These are phyloP conservation scores for Pogonocherus hispidulus DNA, from an alignment of 2,888 invertebrate genomes.

Conservation along the genomic window DNA sequence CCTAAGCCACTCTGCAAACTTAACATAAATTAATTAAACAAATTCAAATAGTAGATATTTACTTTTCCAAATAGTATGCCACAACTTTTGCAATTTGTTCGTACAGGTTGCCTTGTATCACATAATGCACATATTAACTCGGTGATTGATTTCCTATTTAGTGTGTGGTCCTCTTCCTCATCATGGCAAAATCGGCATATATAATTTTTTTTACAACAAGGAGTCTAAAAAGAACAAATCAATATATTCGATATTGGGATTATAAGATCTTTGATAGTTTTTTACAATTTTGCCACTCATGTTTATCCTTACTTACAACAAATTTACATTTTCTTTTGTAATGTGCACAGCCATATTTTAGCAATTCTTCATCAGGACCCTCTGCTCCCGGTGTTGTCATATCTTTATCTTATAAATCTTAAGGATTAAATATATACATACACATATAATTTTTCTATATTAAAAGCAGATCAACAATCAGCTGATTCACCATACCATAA, in stretches of 20 bases:
- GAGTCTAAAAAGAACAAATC: conserved; percentile 76
- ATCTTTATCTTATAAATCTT: conserved; percentile 47
- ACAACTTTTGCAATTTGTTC: conserved; percentile 83
- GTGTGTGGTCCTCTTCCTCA: conserved; percentile 86
- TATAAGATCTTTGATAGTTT: no score
- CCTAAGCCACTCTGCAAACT: no score
- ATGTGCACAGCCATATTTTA: conserved; percentile 81
- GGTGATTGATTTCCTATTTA: conserved; percentile 86
- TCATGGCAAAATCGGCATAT: conserved; percentile 93
- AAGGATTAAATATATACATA: background rate
- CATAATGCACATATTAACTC: conserved; percentile 88
- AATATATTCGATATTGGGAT: no score
- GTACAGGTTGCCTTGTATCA: conserved; percentile 84
- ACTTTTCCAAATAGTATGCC: conserved; percentile 86
- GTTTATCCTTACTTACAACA: conserved; percentile 84
- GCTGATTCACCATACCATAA: no score
- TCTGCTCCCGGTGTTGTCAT: conserved; percentile 63
- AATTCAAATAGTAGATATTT: no score
- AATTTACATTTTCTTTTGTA: conserved; percentile 89
- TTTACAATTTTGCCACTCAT: no score
- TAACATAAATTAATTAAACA: no score
- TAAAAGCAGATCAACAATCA: no score
- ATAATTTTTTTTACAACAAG: conserved; percentile 90
- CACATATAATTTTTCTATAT: conserved; percentile 10
- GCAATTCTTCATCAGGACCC: conserved; percentile 67